Evolutionary conservation across 1,140 invertebrate species (phyloP).

Genomic region (Drosophila mauritiana): DNA sequence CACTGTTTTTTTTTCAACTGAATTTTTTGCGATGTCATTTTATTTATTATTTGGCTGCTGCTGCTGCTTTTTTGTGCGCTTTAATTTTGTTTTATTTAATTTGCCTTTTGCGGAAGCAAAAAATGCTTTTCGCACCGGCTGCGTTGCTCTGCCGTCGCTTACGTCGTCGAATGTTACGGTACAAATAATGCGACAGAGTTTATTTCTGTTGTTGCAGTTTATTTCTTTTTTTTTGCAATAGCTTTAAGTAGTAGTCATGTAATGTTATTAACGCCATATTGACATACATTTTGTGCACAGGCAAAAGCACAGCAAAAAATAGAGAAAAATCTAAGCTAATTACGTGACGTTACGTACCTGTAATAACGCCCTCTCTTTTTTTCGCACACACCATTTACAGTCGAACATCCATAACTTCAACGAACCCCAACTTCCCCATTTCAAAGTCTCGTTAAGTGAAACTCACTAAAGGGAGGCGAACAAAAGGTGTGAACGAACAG

Average conservation of each 20-base stretch:
- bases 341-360: slow-evolving; percentile 59
- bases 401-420: neutral
- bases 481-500: no score
- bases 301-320: slow-evolving; percentile 25
- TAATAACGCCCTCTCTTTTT: slow-evolving; percentile 8
- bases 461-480: no score
- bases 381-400: slow-evolving; percentile 7
- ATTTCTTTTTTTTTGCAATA: slow-evolving; percentile 50
- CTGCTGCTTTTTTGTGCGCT: slow-evolving; percentile 49
- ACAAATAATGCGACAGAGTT: slow-evolving; percentile 54
- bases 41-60: slow-evolving; percentile 49
- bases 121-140: slow-evolving; percentile 34
- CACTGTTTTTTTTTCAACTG: slow-evolving; percentile 9
- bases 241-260: slow-evolving; percentile 66
- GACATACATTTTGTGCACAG: slow-evolving; percentile 64
- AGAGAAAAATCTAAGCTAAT: slow-evolving; percentile 76
- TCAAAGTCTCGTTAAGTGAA: neutral
- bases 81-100: slow-evolving; percentile 61
- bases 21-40: slow-evolving; percentile 65
- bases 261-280: slow-evolving; percentile 82
- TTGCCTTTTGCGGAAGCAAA: slow-evolving; percentile 73
- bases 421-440: neutral
- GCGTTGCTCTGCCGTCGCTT: slow-evolving; percentile 23
- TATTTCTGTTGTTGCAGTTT: slow-evolving; percentile 29
- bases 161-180: slow-evolving; percentile 55